A percentile compares a stretch with the other conserved stretches of the same genome.
Evolutionary conservation across 2,113 vertebrate genomes (phyloP).

Genomic region (Columba janthina): DNA sequence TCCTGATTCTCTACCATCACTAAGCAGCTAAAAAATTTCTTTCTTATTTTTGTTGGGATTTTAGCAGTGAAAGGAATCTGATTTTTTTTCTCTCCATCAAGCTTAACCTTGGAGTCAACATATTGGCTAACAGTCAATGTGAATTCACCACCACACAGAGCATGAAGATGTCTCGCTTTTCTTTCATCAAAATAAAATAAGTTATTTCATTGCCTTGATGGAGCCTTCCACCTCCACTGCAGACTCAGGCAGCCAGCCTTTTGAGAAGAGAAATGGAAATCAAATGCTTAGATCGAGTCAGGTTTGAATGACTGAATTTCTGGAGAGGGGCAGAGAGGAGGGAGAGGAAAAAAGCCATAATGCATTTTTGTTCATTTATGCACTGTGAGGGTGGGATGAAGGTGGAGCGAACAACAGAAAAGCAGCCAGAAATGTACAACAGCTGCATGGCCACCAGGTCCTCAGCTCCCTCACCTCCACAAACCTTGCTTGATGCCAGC

Average conservation of each 20-base stretch:
- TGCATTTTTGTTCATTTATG: neutral
- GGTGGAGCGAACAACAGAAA: neutral
- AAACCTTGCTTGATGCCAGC: neutral
- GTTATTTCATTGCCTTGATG: neutral
- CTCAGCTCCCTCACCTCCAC: neutral
- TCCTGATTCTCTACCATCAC: neutral
- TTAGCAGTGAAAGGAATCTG: neutral
- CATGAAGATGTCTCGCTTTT: neutral
- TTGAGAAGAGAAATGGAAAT: neutral
- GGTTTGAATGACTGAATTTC: neutral
- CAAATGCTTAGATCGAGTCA: neutral
- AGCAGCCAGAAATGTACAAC: neutral
- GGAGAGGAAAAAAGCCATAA: neutral
- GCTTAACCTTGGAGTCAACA: neutral
- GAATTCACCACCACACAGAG: neutral
- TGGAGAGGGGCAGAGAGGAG: neutral
- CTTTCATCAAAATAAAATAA: neutral
- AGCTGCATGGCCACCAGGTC: neutral
- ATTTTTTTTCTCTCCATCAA: neutral
- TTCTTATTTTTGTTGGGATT: neutral
- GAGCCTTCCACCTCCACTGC: neutral
- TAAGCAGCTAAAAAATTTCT: neutral
- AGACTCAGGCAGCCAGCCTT: neutral
- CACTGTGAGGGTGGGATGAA: neutral
- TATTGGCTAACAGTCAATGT: neutral